Base-by-base conservation (phyloP, 2,113 vertebrate species). In the Marmota flaviventris region DNA sequence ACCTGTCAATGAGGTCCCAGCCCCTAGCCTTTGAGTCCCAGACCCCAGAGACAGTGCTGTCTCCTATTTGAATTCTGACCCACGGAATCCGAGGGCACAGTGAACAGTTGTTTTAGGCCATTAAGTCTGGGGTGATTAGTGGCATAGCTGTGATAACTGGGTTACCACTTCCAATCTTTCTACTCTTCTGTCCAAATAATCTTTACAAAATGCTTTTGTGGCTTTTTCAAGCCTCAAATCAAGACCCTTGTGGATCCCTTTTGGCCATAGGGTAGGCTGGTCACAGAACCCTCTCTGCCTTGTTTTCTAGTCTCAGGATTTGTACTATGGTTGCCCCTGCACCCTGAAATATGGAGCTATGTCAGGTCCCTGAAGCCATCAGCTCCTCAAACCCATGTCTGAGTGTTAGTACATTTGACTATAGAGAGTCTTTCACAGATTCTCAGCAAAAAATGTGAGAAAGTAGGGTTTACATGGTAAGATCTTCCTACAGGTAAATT, bases 401-500 rank as follows among this genome's bases (percentile, higher is more conserved):
- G 32, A 95, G 56, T 29, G 72, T 53, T 37, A 8, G 17, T 6
- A 17, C 8, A 14, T 17, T 90, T 93, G 45, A 24, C 77, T 5
- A 3, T 42, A n/a, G 72, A 86, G 2, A 22, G 1, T 0, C 56
- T 83, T 93, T 85, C 51, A 87, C 13, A 84, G n/a, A 72, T 67
- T 93, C 24, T 72, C 3, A 76, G 63, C 1, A 63, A 53, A 51
- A 79, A 51, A 67, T 0, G 18, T 34, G 34, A 92, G 51, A 29
- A 75, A 32, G 7, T 22, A 16, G 22, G 25, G 4, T 67, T 77
- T 61, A 29, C 32, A 20, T 20, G 12, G 10, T 56, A 73, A 89
- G 10, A 20, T 78, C 89, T 94, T 97, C 61, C 91, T 90, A 39
- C n/a, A 70, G n/a, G 20, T 69, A 53, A 79, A 92, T 75, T 24